These are phyloP conservation scores for Glyphotaelius pellucidus DNA, from an alignment of 2,888 invertebrate species.

Conservation along the genomic window DNA sequence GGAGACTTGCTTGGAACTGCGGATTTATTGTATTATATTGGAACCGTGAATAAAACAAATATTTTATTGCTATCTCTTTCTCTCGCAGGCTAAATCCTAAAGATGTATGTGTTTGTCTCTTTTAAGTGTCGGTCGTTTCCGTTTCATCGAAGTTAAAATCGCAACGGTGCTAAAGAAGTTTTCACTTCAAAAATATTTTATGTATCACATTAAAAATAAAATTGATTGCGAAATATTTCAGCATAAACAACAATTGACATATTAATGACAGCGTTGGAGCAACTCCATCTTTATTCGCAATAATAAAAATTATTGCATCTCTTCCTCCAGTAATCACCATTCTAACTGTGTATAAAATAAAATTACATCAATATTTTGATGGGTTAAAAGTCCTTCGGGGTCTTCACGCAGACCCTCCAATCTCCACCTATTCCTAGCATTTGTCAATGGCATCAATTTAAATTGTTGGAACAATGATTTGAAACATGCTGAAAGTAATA, in stretches of 20 bases:
- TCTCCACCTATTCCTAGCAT: neutral
- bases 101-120: too few relatives aligned
- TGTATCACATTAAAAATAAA: too few relatives aligned
- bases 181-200: too few relatives aligned
- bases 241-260: neutral
- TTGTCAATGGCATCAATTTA: neutral
- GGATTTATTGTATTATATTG: too few relatives aligned
- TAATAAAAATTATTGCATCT: neutral
- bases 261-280: neutral
- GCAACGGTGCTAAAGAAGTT: too few relatives aligned
- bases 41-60: too few relatives aligned
- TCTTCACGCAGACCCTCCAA: neutral
- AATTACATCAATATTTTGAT: neutral
- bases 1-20: too few relatives aligned
- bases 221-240: neutral
- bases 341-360: neutral
- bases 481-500: neutral
- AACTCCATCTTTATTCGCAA: neutral
- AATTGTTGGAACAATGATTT: neutral
- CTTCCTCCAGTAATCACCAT: neutral
- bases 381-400: neutral
- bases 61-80: too few relatives aligned
- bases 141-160: too few relatives aligned
- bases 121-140: too few relatives aligned
- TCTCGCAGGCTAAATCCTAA: too few relatives aligned